phyloP scores from a whole-genome alignment of 2,113 vertebrate species.

The Ranitomeya imitator region DNA sequence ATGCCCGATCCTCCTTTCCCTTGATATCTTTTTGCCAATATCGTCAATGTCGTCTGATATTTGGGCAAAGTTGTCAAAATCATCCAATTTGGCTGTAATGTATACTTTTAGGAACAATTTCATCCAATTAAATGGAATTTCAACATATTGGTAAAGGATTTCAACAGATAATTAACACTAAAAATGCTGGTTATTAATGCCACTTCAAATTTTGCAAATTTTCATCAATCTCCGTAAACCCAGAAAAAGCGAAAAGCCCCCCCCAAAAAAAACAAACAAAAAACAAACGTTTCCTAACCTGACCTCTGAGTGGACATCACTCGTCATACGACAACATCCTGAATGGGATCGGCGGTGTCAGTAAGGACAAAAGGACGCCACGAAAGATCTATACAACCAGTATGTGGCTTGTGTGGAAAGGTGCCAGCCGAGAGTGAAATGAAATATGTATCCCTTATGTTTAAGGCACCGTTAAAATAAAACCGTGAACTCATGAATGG shows the following conservation, averaged over 20 bases:
- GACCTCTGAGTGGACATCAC: neutral
- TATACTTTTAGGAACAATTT: neutral
- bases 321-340: neutral
- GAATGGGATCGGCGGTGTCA: neutral
- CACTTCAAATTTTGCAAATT: no score
- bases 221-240: no score
- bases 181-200: no score
- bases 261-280: no score
- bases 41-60: no score
- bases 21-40: no score
- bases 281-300: neutral
- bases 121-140: neutral
- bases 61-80: no score
- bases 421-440: neutral
- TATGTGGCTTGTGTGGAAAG: neutral
- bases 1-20: no score
- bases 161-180: neutral
- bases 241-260: no score
- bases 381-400: neutral
- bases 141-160: neutral
- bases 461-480: slow-evolving; percentile 25
- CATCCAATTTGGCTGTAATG: no score
- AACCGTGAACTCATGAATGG: slow-evolving; percentile 16
- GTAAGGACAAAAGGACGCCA: neutral
- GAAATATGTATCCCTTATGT: neutral